Base-by-base conservation (phyloP, 2,888 invertebrate species). In the Sinodicranocentrus sp. region DNA sequence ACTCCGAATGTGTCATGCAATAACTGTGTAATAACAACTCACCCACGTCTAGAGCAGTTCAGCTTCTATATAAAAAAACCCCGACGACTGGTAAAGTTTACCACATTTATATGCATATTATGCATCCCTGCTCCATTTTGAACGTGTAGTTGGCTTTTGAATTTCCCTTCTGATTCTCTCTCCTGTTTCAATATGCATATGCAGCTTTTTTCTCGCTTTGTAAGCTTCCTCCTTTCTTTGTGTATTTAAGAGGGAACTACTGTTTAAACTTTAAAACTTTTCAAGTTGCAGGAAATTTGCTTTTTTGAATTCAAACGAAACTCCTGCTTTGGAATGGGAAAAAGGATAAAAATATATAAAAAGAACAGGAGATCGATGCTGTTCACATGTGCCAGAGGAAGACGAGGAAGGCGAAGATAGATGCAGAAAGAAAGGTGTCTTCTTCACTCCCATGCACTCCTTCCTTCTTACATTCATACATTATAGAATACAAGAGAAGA, bases 181-280 rank as follows among this genome's bases (percentile, higher is more conserved):
- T 44, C 21, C 25, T 21, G 23, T 43, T 21, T 23, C 63, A 61
- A n/a, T 61, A n/a, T 26, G 61, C 61, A 61, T 63, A 33, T 2
- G 33, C n/a, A 63, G 33, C 28, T 63, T 23, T n/a, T 67, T 23
- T 52, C 48, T 28, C 2, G 19, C 23, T 65, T 21, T 63, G 39
- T 26, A 65, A 33, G 48, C 48, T 65, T 43, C 25, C 23, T 44
- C 15, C 3, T 65, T 43, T 65, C 43, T n/a, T 63, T n/a, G 28
- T 28, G 5, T 63, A 28, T 17, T 63, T 17, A 28, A 63, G 25
- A 25, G 54, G 44, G 19, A 76, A 67, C 61, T 33, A 28, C 21
- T 21, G 77, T 77, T 77, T 68, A 68, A 77, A 68, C 39, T 77
- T 77, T 59, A 44, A 65, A 68, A 77, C 43, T 77, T 76, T 57